Evolutionary conservation across 2,888 invertebrate genomes (phyloP), one percentile per base, ranked within the genome.

Genomic region (Amphipoea lucens): DNA sequence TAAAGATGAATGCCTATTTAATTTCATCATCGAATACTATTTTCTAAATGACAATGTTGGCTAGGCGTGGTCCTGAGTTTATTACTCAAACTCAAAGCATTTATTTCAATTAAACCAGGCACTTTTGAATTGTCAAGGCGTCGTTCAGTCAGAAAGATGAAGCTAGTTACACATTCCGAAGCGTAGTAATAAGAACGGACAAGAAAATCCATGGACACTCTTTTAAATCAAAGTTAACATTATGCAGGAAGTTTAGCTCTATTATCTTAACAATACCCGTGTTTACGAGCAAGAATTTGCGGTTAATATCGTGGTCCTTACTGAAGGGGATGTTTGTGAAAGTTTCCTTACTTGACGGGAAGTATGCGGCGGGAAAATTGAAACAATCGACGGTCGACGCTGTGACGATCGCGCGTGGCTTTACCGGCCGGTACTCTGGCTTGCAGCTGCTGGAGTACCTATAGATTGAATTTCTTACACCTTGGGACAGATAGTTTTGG

Each of bases 301-400:
- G 85, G 87, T 82, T 83, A 81, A 75, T 66, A 71, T 70, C 76
- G 74, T 79, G 82, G 87, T 89, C 83, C 79, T 83, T 79, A 79
- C 66, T 67, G n/a, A 72, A 74, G 79, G 69, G 72, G 84, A 90
- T 89, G 88, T 88, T 88, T 68, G 77, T 79, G 79, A 86, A 92
- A 93, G 92, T 92, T 92, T 85, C 83, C 87, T 85, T 88, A 87
- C 90, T 90, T 90, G 83, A 80, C 83, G 87, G 81, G 90, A 94
- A 94, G 92, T 94, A 94, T 94, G 93, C 90, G 91, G 87, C 83
- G 86, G 89, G 90, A 91, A 90, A 91, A 92, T 92, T 88, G 89
- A 92, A 92, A 93, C 91, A 93, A 92, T 92, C 89, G 91, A 90
- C 88, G 90, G 90, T 86, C 88, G 79, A 66, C 65, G 74, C 40